A percentile compares a stretch with the other conserved stretches of the same genome.
Conservation (phyloP, 1,140 invertebrate species). For the Hycleus phaleratus region DNA sequence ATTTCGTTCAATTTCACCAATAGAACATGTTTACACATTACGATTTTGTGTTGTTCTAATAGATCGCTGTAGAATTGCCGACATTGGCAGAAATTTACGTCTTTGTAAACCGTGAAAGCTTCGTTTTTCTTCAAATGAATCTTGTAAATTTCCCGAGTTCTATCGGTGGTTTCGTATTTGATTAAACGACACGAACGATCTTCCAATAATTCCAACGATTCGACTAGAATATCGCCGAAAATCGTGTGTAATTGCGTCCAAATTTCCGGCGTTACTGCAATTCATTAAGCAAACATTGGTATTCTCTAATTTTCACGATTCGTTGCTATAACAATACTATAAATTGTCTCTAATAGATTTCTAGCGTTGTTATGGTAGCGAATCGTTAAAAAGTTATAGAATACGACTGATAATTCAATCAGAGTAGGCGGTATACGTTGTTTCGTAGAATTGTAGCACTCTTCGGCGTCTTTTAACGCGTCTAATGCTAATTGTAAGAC, state of each 20-base stretch:
- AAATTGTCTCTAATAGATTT: too few species aligned
- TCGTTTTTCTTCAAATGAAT: slow-evolving; percentile 49
- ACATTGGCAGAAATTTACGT: slow-evolving; percentile 57
- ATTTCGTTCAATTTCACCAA: slow-evolving; percentile 50
- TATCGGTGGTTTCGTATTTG: slow-evolving; percentile 38
- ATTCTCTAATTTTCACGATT: too few species aligned
- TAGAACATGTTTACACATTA: slow-evolving; percentile 60
- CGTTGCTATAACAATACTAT: too few species aligned
- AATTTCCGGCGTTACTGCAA: too few species aligned
- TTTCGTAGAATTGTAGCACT: too few species aligned
- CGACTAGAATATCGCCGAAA: slow-evolving; percentile 49
- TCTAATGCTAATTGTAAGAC: too few species aligned
- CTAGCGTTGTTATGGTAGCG: too few species aligned
- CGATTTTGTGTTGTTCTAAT: slow-evolving; percentile 42
- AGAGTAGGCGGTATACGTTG: too few species aligned
- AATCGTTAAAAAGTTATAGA: too few species aligned
- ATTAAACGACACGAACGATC: slow-evolving; percentile 41
- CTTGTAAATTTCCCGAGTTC: slow-evolving; percentile 45
- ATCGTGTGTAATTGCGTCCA: slow-evolving; percentile 16
- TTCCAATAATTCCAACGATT: slow-evolving; percentile 53
- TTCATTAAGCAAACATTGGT: too few species aligned
- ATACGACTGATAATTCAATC: too few species aligned
- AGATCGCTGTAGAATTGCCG: slow-evolving; percentile 51
- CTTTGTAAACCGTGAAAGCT: slow-evolving; percentile 50
- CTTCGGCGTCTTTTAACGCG: too few species aligned